Base-by-base conservation (phyloP, 2,797 vertebrate genomes). In the Loris lydekkerianus region DNA sequence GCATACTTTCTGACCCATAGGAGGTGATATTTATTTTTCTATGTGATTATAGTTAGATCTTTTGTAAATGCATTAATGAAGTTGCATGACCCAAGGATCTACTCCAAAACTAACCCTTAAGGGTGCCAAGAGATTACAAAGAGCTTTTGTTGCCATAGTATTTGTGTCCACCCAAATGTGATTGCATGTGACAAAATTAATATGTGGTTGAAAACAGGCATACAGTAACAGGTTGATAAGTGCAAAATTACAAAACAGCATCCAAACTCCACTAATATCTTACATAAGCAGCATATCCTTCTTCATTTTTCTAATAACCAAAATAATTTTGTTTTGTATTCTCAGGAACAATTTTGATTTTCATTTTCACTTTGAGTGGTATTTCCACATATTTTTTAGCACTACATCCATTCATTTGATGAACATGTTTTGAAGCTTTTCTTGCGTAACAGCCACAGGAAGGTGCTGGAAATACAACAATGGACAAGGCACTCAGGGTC, bases 71-170 rank as follows among this genome's bases (percentile, higher is more conserved):
- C 17, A 34, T 21, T 31, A 73, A 72, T 14, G 34, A 94, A 90
- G 37, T 60, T 80, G 40, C 25, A 8, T 15, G 21, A 75, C 21
- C 31, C n/a, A 58, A 92, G 67, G 82, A 67, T 78, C 70, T 86
- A 40, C 21, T 60, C 65, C 37, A 46, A 96, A 86, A 69, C 53
- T 20, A 94, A 60, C 73, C 82, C 69, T 81, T 53, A 27, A 72
- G 34, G 34, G 21, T 43, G 10, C 8, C 53, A 61, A 80, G 72
- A 83, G 86, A 31, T 21, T 61, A 53, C 18, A 14, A 60, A 65
- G 31, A 25, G 21, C 18, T 14, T 84, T 78, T 53, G 58, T 29
- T 67, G 67, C n/a, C 37, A 75, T 10, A 46, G 13, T 77, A 34
- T 81, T 40, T 40, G 63, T 37, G 21, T 37, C 3, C 9, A 37